A percentile compares a stretch with the other conserved stretches of the same genome.
Evolutionary conservation across 2,797 vertebrate species (phyloP).

Genomic region (Melanotaenia nigrans): DNA sequence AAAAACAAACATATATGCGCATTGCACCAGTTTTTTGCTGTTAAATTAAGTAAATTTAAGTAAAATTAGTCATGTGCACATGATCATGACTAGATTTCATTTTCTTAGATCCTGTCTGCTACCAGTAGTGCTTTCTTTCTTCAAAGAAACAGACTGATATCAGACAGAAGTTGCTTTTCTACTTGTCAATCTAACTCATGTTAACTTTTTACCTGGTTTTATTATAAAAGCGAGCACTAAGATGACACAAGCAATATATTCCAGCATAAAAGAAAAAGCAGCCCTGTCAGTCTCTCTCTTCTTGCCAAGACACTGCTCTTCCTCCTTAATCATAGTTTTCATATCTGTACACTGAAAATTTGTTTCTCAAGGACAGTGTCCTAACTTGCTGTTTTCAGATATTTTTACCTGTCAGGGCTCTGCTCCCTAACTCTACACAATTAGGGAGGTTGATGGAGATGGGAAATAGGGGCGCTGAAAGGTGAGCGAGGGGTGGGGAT

Average conservation of each 20-base stretch:
- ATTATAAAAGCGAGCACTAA: constrained; percentile 14
- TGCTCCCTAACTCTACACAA: constrained; percentile 89
- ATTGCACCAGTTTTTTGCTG: not conserved
- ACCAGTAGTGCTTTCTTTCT: not conserved
- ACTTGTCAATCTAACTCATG: constrained; percentile 20
- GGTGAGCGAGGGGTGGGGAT: constrained; percentile 64
- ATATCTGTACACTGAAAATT: constrained; percentile 97
- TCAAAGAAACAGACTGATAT: not conserved
- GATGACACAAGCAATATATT: constrained; percentile 52
- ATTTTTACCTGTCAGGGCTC: constrained; percentile 88
- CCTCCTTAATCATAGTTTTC: constrained; percentile 96
- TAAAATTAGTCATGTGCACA: not conserved
- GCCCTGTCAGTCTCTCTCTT: constrained; percentile 57
- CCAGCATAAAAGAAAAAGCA: constrained; percentile 44
- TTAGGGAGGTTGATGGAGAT: constrained; percentile 76
- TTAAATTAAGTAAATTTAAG: not conserved
- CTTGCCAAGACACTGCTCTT: constrained; percentile 86
- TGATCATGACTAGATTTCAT: not conserved
- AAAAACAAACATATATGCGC: not conserved
- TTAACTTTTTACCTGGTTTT: constrained; percentile 21
- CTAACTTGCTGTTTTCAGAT: constrained; percentile 93
- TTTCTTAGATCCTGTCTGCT: not conserved
- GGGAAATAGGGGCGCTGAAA: constrained; percentile 20
- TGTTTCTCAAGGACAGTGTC: constrained; percentile 94
- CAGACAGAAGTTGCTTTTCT: not conserved